Conservation (phyloP, 1,140 invertebrate genomes). For the Pseudomyrmex gracilis region DNA sequence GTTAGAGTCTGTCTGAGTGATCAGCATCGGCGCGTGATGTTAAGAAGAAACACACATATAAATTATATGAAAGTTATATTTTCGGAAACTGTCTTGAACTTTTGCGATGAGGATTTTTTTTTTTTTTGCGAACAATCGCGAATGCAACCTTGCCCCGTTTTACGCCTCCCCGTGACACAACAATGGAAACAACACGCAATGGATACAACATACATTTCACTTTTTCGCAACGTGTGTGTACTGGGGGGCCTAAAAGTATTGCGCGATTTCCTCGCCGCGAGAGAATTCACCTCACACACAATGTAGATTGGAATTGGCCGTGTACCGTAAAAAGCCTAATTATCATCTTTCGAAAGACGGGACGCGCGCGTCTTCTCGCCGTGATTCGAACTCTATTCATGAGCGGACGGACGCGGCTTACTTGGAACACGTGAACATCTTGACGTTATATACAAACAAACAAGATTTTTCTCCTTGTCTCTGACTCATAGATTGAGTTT, state of each 20-base stretch:
- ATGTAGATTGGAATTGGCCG: slow-evolving; percentile 73
- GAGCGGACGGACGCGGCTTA: not conserved
- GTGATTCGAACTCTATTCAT: slow-evolving; percentile 35
- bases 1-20: no score
- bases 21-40: no score
- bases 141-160: slow-evolving; percentile 78
- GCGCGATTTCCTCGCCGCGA: slow-evolving; percentile 76
- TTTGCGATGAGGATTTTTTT: not conserved
- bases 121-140: slow-evolving; percentile 68
- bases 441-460: not conserved
- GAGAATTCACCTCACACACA: slow-evolving; percentile 70
- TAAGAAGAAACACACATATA: not conserved
- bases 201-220: slow-evolving; percentile 76
- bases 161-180: slow-evolving; percentile 68
- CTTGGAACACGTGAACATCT: slow-evolving; percentile 2
- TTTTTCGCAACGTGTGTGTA: slow-evolving; percentile 79
- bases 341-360: slow-evolving; percentile 72
- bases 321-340: slow-evolving; percentile 74
- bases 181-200: slow-evolving; percentile 75
- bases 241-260: slow-evolving; percentile 76
- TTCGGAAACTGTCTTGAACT: slow-evolving; percentile 17
- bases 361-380: slow-evolving; percentile 17
- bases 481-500: not conserved
- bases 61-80: not conserved
- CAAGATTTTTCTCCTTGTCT: not conserved